Conservation (phyloP, 1,140 invertebrate genomes). For the Varroa destructor region DNA sequence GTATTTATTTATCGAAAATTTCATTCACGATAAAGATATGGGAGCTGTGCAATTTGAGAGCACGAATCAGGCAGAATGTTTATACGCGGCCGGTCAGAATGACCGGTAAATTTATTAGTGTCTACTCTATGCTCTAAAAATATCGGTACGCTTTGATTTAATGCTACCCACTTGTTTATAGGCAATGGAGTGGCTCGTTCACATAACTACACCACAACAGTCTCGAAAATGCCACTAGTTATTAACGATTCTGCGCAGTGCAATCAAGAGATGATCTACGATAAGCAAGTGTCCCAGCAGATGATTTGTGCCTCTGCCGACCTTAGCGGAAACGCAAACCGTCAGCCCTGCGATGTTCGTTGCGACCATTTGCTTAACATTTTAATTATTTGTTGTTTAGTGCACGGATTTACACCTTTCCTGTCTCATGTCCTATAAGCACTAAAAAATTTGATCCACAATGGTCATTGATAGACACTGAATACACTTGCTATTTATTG, state of each 20-base stretch:
- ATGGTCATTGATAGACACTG: too few relatives aligned
- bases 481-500: too few relatives aligned
- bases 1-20: neutral
- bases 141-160: neutral
- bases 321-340: slow-evolving; percentile 1
- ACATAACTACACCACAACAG: slow-evolving; percentile 15
- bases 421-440: too few relatives aligned
- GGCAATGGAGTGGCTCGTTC: slow-evolving; percentile 15
- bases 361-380: neutral
- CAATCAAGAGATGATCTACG: slow-evolving; percentile 12
- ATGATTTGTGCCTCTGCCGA: slow-evolving; percentile 26
- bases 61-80: too few relatives aligned
- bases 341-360: slow-evolving; percentile 16
- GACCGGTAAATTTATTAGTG: too few relatives aligned
- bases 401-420: too few relatives aligned
- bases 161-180: neutral
- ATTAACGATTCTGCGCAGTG: slow-evolving; percentile 22
- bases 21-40: slow-evolving; percentile 6
- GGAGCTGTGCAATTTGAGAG: neutral
- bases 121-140: too few relatives aligned
- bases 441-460: too few relatives aligned
- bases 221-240: slow-evolving; percentile 13
- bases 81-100: too few relatives aligned
- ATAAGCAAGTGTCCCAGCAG: slow-evolving; percentile 15
- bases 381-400: too few relatives aligned